phyloP scores from a whole-genome alignment of 1,140 invertebrate species.

The Teleogryllus occipitalis region DNA sequence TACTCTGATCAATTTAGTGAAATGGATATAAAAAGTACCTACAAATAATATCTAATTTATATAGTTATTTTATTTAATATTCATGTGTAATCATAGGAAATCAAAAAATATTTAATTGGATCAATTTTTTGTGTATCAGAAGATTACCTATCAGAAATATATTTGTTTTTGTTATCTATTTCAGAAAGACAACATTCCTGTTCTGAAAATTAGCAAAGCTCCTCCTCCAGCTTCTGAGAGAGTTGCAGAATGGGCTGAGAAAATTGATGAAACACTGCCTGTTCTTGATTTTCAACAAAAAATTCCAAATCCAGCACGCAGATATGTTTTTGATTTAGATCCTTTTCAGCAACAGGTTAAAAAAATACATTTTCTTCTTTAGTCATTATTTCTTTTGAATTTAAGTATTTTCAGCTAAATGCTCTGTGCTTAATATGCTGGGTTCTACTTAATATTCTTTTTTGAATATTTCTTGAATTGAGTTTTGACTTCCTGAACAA shows the following conservation, averaged over 20 bases:
- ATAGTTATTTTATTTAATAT: too few species aligned
- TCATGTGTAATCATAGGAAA: too few species aligned
- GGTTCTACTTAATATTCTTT: too few species aligned
- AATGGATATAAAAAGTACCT: too few species aligned
- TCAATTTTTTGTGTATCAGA: not conserved
- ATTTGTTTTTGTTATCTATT: slow-evolving; percentile 17
- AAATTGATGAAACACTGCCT: slow-evolving; percentile 69
- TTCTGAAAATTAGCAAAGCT: slow-evolving; percentile 44
- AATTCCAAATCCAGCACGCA: slow-evolving; percentile 76
- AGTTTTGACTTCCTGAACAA: too few species aligned
- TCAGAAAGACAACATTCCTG: slow-evolving; percentile 35
- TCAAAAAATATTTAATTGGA: too few species aligned
- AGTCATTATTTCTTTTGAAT: not conserved
- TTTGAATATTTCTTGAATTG: too few species aligned
- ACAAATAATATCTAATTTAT: too few species aligned
- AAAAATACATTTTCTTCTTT: slow-evolving; percentile 9
- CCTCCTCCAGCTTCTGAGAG: slow-evolving; percentile 29
- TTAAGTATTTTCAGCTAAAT: too few species aligned
- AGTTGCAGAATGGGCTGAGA: slow-evolving; percentile 73
- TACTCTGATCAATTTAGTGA: too few species aligned
- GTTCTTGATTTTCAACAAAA: slow-evolving; percentile 73
- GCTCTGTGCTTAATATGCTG: too few species aligned
- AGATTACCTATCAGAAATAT: not conserved
- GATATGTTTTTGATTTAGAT: slow-evolving; percentile 90
- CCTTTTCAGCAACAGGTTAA: slow-evolving; percentile 84